Conservation (phyloP, 2,797 vertebrate genomes). For the Lithobates pipiens region DNA sequence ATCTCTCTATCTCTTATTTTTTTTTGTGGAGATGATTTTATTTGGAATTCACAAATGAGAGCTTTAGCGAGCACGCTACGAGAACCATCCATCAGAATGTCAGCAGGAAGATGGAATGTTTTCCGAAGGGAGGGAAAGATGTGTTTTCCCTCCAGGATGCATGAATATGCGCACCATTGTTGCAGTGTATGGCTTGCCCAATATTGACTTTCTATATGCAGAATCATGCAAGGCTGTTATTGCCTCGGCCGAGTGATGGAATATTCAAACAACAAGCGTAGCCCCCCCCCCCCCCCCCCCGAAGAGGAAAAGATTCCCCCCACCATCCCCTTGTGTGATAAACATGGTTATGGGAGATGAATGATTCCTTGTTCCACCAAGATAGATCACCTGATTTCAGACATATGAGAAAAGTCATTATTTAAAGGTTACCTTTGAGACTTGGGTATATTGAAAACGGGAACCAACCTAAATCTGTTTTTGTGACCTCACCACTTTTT, state of each 20-base stretch:
- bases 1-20: neutral
- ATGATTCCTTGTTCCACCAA: slow-evolving; percentile 21
- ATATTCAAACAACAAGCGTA: slow-evolving; percentile 19
- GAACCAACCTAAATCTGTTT: too few species aligned
- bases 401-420: slow-evolving; percentile 25
- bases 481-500: too few species aligned
- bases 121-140: neutral
- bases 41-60: slow-evolving; percentile 63
- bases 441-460: neutral
- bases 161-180: slow-evolving; percentile 5
- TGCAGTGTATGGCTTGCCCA: slow-evolving; percentile 14
- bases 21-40: slow-evolving; percentile 53
- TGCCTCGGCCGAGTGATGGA: neutral
- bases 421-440: slow-evolving; percentile 25
- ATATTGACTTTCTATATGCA: slow-evolving; percentile 28
- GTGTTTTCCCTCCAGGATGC: slow-evolving; percentile 41
- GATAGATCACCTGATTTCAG: neutral
- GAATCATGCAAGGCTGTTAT: slow-evolving; percentile 12
- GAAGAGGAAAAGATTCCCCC: neutral
- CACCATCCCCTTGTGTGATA: neutral
- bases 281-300: neutral
- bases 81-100: slow-evolving; percentile 56
- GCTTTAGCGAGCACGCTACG: slow-evolving; percentile 47
- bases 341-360: slow-evolving; percentile 19
- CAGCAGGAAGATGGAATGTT: slow-evolving; percentile 15